A percentile compares a stretch with the other conserved stretches of the same genome.
phyloP scores from a whole-genome alignment of 2,888 invertebrate genomes.

The Chalcis sispes region DNA sequence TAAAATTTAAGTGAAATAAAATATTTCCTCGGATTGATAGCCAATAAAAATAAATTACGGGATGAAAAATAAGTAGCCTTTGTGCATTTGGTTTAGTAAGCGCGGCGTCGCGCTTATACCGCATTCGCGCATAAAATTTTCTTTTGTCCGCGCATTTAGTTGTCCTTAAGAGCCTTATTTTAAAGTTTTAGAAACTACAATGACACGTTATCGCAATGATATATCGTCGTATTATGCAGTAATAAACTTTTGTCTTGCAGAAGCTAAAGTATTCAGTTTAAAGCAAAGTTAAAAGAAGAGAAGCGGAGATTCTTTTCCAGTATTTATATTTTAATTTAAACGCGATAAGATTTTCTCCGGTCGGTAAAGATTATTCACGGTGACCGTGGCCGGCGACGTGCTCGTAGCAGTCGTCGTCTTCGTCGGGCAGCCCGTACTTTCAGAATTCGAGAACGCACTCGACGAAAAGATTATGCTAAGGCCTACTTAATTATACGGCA shows the following conservation, averaged over 20 bases:
- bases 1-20: neutral
- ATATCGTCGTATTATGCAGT: constrained; percentile 16
- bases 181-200: constrained; percentile 13
- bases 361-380: constrained; percentile 51
- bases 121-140: constrained; percentile 16
- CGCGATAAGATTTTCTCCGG: constrained; percentile 51
- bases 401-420: neutral
- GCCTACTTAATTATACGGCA: constrained; percentile 60
- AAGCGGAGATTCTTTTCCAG: constrained; percentile 4
- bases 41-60: constrained; percentile 13
- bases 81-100: neutral
- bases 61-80: constrained; percentile 22
- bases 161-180: constrained; percentile 9
- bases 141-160: neutral
- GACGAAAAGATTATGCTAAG: constrained; percentile 58
- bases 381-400: constrained; percentile 3
- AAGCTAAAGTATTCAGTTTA: neutral
- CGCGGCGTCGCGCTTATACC: no score
- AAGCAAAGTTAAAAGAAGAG: neutral
- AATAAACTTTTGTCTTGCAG: neutral
- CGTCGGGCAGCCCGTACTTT: constrained; percentile 25
- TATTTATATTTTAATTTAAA: constrained; percentile 52
- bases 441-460: constrained; percentile 55
- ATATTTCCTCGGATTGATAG: constrained; percentile 25
- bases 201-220: constrained; percentile 9